Evolutionary conservation across 2,113 vertebrate genomes (phyloP), one percentile per base, ranked within the genome.

Genomic region (Gymnocephalus cernua): DNA sequence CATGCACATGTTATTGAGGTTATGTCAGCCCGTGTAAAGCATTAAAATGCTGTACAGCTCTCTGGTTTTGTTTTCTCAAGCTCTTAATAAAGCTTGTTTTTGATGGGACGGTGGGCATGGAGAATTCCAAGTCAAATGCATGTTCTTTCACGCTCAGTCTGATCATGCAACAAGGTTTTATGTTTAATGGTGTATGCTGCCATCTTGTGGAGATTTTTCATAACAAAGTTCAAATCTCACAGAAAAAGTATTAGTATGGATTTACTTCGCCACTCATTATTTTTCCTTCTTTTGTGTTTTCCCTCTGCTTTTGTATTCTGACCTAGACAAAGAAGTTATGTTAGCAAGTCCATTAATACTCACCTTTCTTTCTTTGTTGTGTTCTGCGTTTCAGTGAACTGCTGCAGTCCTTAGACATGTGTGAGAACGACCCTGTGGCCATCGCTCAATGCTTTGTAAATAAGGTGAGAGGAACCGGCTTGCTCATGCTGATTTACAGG

Each of bases 371-470:
- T 29, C 19, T 77, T 23, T 23, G 16, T 25, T 82, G 14, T 4
- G 41, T 32, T 69, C 51, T 80, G 2, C 6, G 8, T 90, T 65
- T 86, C 83, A 99, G 98, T 91, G 97, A 97, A 75, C 94, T 99
- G 6, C 93, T 99, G 80, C 96, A 98, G 90, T 96, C 96, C 74
- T 91, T 99, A 88, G 97, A 99, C 90, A 96, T 96, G 95, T 99
- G 98, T 2, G 95, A 97, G 75, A 96, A 87, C 21, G 95, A 99
- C 87, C 97, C 98, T 0, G 98, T 99, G 91, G 97, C 97, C 0
- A 96, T 99, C 18, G 98, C 98, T 1, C 91, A 91, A 59, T 99
- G 98, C 91, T 99, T 99, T 29, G 98, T 99, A 66, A 95, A 97
- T 77, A 97, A 97, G 96, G 98, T 99, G 85, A 95, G 86, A 11